Base-by-base conservation (phyloP, 2,888 invertebrate species). In the Lacanobia oleracea region DNA sequence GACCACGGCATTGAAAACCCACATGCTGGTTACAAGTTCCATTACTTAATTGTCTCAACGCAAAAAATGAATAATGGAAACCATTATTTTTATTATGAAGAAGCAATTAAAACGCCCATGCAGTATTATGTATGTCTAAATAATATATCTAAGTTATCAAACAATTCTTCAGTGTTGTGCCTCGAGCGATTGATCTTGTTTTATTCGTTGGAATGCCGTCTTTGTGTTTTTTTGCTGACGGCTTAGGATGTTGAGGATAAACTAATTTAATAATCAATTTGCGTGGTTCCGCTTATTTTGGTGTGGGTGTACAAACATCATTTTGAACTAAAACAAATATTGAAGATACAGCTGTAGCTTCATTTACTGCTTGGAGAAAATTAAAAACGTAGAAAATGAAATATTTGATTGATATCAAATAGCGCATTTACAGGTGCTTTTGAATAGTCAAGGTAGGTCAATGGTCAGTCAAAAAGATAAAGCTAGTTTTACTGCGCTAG, bases 101-200 rank as follows among this genome's bases (percentile, higher is more conserved):
- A 70, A 84, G 69, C 72, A 75, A 82, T 84, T 83, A 77, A 77
- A 73, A 73, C 83, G 72, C 84, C 83, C 82, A 75, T 69, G 33
- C 27, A 50, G 56, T 57, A 61, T 71, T 72, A 65, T 62, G 33
- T 70, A 27, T 59, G 61, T 63, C 48, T 56, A 65, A 73, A 71
- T 67, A 73, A 67, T 61, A n/a, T 73, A 71, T 63, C 56, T 64
- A 59, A 60, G 45, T 54, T 77, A 71, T 67, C 56, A 64, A 56
- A 60, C 45, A 71, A 59, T 60, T 66, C 37, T 70, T 43, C 43
- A 72, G 18, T 27, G 33, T 63, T 53, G 33, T 54, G 81, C 74
- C 74, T 67, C 21, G 5, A 60, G 78, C 71, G 33, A 51, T 73
- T 48, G 43, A 54, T 65, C 43, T 68, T 71, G 71, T 75, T 72